Conservation (phyloP, 2,888 invertebrate species). For the Troides oblongomaculatus region DNA sequence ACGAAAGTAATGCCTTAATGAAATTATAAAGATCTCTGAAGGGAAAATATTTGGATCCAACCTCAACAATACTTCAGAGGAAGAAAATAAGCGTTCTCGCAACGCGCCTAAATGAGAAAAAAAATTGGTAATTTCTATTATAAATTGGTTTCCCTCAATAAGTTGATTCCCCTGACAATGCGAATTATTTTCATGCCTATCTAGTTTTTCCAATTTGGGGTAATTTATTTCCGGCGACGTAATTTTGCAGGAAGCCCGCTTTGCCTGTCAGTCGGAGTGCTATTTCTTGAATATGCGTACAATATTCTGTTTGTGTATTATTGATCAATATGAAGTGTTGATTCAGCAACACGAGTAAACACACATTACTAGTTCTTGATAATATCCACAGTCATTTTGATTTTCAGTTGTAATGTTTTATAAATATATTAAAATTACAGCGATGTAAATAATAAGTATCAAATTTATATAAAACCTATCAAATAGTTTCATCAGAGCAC, state of each 20-base stretch:
- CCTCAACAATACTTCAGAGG: conserved; percentile 19
- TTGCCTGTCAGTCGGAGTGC: conserved; percentile 11
- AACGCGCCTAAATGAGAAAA: conserved; percentile 31
- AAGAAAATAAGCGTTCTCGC: conserved; percentile 34
- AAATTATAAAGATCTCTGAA: conserved; percentile 24
- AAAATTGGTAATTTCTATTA: conserved; percentile 51
- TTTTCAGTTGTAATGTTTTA: too few species aligned
- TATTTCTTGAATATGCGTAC: background rate
- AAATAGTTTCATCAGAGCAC: too few species aligned
- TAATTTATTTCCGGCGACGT: conserved; percentile 52
- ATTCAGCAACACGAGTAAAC: too few species aligned
- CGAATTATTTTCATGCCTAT: conserved; percentile 66
- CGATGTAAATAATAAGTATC: too few species aligned
- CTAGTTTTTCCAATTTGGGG: conserved; percentile 65
- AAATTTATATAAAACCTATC: too few species aligned
- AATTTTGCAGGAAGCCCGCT: conserved; percentile 32
- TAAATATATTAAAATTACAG: too few species aligned
- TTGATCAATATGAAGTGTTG: too few species aligned
- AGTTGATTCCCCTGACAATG: conserved; percentile 66
- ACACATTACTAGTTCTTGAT: too few species aligned
- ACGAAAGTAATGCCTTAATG: conserved; percentile 21
- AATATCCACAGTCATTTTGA: too few species aligned
- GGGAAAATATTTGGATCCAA: conserved; percentile 16
- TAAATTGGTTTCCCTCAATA: conserved; percentile 67
- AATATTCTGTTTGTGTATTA: too few species aligned